These are phyloP conservation scores for Nemurella pictetii DNA, from an alignment of 2,888 invertebrate species.

Conservation along the genomic window DNA sequence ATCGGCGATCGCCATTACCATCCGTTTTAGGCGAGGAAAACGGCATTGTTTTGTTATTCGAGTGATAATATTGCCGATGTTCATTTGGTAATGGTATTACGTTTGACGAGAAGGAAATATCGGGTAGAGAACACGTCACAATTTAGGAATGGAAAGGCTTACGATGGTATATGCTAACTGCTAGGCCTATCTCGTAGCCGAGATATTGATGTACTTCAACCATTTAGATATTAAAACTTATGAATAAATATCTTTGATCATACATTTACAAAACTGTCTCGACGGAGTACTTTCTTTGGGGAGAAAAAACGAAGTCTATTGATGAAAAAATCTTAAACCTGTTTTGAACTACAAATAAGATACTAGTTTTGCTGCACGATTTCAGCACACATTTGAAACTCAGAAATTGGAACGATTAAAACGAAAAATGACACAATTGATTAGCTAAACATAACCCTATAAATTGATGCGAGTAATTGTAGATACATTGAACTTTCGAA, in stretches of 20 bases:
- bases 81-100: background rate
- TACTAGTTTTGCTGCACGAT: background rate
- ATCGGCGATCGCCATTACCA: background rate
- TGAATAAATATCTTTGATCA: background rate
- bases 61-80: background rate
- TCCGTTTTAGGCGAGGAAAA: background rate
- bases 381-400: background rate
- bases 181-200: background rate
- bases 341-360: background rate
- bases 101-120: background rate
- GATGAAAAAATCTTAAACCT: background rate
- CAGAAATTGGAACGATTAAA: background rate
- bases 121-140: background rate
- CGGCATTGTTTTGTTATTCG: background rate
- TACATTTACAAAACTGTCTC: background rate
- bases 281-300: background rate
- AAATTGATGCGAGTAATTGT: too few relatives aligned
- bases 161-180: background rate
- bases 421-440: background rate
- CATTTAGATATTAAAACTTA: background rate
- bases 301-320: background rate
- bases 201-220: background rate
- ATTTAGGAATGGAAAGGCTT: background rate
- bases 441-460: too few relatives aligned
- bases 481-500: too few relatives aligned